phyloP scores from a whole-genome alignment of 53 echinoderm and acorn worm species.

The Echinarachnius parma region DNA sequence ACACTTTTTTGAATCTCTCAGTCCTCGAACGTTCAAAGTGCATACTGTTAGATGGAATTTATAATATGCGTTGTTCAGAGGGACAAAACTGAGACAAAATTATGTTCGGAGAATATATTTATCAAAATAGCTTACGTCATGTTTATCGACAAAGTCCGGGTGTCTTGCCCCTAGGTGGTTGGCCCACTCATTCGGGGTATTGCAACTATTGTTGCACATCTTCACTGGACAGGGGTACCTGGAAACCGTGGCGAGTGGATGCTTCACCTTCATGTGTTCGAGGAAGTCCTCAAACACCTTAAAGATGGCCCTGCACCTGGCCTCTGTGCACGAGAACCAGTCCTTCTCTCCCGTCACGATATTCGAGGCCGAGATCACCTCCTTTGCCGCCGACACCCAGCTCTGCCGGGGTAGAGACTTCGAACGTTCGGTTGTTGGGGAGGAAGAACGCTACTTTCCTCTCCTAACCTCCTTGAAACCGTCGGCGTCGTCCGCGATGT shows the following conservation, averaged over 20 bases:
- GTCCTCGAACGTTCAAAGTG: constrained; percentile 13
- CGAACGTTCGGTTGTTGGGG: too few species aligned
- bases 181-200: constrained; percentile 12
- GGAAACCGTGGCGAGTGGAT: not conserved
- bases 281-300: not conserved
- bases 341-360: not conserved
- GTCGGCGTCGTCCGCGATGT: not conserved
- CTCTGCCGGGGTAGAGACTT: too few species aligned
- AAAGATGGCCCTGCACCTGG: constrained; percentile 4
- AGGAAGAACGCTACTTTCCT: not conserved
- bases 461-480: too few species aligned
- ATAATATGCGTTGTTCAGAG: not conserved
- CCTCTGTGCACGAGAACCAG: constrained; percentile 15
- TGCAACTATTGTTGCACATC: not conserved
- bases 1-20: not conserved
- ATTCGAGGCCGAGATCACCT: not conserved
- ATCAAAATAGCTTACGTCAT: constrained; percentile 14
- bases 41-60: constrained; percentile 4
- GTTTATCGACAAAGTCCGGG: constrained; percentile 5
- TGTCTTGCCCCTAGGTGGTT: constrained; percentile 8
- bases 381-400: not conserved
- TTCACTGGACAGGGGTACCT: constrained; percentile 21
- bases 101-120: constrained; percentile 3
- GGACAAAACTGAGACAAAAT: not conserved
- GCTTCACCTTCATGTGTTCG: not conserved